Conservation (phyloP, 2,113 vertebrate genomes). For the Scolopax mira region DNA sequence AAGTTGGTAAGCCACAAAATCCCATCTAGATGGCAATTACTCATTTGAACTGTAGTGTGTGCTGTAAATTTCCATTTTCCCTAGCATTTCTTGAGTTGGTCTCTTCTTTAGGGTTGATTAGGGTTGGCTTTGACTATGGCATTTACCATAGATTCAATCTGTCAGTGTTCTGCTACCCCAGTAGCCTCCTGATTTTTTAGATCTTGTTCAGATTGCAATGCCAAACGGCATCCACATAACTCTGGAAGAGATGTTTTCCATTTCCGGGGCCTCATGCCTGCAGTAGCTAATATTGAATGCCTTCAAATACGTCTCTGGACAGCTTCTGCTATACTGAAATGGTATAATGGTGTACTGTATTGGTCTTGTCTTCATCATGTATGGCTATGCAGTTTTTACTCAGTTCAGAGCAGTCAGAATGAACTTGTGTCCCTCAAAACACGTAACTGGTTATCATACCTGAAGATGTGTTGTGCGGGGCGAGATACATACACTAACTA, state of each 20-base stretch:
- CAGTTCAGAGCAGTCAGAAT: neutral
- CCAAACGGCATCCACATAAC: neutral
- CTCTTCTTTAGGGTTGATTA: neutral
- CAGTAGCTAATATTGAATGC: fast-evolving
- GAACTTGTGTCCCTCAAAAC: neutral
- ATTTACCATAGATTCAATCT: neutral
- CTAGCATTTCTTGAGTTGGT: neutral
- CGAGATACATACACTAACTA: neutral
- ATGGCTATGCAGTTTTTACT: neutral
- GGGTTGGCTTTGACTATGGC: neutral
- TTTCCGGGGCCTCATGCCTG: neutral
- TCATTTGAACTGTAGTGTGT: neutral
- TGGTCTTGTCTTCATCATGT: neutral
- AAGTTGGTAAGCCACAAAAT: neutral
- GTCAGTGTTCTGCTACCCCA: neutral
- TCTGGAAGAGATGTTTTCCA: neutral
- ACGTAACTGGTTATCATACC: neutral
- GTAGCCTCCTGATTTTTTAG: neutral
- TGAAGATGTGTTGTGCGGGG: neutral
- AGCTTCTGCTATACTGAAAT: neutral
- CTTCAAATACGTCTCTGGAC: neutral
- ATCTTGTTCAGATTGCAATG: neutral
- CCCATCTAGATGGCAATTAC: neutral
- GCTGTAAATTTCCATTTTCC: neutral
- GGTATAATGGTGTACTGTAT: neutral